phyloP scores from a whole-genome alignment of 2,888 invertebrate species.

The Barypeithes pellucidus region DNA sequence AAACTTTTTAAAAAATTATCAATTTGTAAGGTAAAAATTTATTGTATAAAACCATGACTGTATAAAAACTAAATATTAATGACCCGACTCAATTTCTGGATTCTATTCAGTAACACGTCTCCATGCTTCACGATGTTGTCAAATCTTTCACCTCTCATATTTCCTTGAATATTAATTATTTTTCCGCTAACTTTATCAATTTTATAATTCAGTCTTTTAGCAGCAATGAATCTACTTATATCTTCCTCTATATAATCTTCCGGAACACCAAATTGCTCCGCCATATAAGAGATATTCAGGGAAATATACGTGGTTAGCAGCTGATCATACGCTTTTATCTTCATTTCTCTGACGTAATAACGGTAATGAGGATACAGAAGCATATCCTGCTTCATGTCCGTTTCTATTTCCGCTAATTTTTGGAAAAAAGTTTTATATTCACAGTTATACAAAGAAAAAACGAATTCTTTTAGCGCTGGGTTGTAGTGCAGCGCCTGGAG shows the following conservation, averaged over 20 bases:
- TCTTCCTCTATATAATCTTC: constrained; percentile 78
- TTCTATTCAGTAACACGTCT: constrained; percentile 80
- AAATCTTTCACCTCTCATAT: constrained; percentile 69
- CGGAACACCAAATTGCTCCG: constrained; percentile 80
- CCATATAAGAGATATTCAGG: constrained; percentile 80
- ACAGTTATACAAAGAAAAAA: constrained; percentile 78
- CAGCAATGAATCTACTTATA: constrained; percentile 74
- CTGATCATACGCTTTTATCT: constrained; percentile 81
- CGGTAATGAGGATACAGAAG: constrained; percentile 78
- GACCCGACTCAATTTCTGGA: constrained; percentile 82
- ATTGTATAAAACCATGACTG: background rate
- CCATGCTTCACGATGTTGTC: constrained; percentile 82
- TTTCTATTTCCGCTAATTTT: constrained; percentile 68
- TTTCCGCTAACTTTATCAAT: constrained; percentile 80
- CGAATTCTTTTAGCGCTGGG: constrained; percentile 75
- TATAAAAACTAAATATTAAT: constrained; percentile 69
- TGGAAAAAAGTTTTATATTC: constrained; percentile 80
- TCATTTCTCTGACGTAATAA: constrained; percentile 82
- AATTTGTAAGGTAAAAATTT: background rate
- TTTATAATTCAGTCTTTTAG: constrained; percentile 79
- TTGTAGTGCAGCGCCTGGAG: constrained; percentile 84
- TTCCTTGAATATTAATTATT: constrained; percentile 73
- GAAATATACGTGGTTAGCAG: constrained; percentile 81
- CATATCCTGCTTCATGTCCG: constrained; percentile 75
- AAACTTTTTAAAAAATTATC: too few species aligned